Base-by-base conservation (phyloP, 1,140 invertebrate genomes). In the Zophobas atratus region DNA sequence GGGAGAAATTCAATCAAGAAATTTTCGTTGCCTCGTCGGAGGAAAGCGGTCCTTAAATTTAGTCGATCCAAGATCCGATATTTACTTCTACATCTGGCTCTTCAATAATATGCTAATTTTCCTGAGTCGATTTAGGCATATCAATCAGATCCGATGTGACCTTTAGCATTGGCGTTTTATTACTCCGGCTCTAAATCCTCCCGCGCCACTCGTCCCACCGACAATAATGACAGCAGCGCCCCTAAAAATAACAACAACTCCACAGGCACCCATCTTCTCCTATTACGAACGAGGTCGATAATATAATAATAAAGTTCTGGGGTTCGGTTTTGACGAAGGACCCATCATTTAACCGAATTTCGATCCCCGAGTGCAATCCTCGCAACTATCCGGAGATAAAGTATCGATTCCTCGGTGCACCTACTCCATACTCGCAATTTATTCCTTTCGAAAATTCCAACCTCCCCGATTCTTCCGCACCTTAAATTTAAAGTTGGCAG, bases 31-130 rank as follows among this genome's bases (percentile, higher is more conserved):
- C 8, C 48, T 46, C 70, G 41, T 4, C 6, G 35, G 1, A 3
- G 34, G n/a, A 51, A 51, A 51, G n/a, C 20, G 43, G 43, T 20
- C 49, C 20, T 20, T 20, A 51, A 51, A 51, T 51, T 51, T 51
- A 51, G 43, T 46, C 38, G 41, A 53, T 72, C 35, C 33, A 33
- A 51, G 36, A 35, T 43, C 55, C 73, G 56, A 75, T 75, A 75
- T 75, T 75, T 75, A 60, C 57, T 75, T 8, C 51, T 51, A 38
- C 73, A 75, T 75, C 73, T 75, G 73, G 53, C 53, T 60, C 55
- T 75, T 51, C 73, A 75, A 75, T 75, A 75, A 75, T 75, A 75
- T 75, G 73, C 73, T 75, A 75, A 75, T 75, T 75, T 51, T 60
- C 55, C 46, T n/a, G 41, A 57, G 43, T 49, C 73, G 55, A 75